Evolutionary conservation across 2,888 invertebrate species (phyloP), one percentile per base, ranked within the genome.

Genomic region (Ormyrus labotus): DNA sequence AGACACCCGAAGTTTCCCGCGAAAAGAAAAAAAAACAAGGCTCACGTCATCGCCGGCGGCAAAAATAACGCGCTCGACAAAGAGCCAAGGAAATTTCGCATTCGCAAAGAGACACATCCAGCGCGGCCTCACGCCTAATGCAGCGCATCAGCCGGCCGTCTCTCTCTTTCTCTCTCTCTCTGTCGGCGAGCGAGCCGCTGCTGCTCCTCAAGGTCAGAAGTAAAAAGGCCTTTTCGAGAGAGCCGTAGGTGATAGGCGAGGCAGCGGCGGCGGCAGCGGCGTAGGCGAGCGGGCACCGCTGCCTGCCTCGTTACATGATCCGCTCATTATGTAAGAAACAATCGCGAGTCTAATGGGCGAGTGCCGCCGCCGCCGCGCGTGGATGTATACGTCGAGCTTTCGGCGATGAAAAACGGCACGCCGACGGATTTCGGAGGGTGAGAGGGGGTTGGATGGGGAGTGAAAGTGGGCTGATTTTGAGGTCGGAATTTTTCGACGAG

Each of bases 321-420:
- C 88, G 88, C 89, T 89, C 90, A 90, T 90, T 90, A 90, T 88
- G 87, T 90, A 90, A 90, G 90, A 90, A 73, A 90, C 89, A 89
- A 90, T 90, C 90, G 88, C 86, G 10, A 87, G 86, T 89, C 87
- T 88, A 90, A 89, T 89, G 87, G 89, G 88, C 19, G 19, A 19
- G 19, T 19, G 19, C 19, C 19, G 19, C 19, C 19, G 19, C 19
- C 19, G 19, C 19, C 19, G 19, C 19, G 19, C 1, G 19, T 19
- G 19, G 19, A 19, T 19, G 1, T 19, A 19, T 1, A 19, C 19
- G 19, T 19, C 19, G 63, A 13, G 69, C 58, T 57, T 55, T 74
- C 51, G 11, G 48, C 48, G 67, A 53, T 67, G 10, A 19, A 19
- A 19, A 19, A 1, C 19, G 19, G 1, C 19, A 1, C 19, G 19